Percentiles rank a stretch among this genome's conserved stretches.
Evolutionary conservation across 2,797 vertebrate genomes (phyloP).

Genomic region (Knipowitschia caucasica): DNA sequence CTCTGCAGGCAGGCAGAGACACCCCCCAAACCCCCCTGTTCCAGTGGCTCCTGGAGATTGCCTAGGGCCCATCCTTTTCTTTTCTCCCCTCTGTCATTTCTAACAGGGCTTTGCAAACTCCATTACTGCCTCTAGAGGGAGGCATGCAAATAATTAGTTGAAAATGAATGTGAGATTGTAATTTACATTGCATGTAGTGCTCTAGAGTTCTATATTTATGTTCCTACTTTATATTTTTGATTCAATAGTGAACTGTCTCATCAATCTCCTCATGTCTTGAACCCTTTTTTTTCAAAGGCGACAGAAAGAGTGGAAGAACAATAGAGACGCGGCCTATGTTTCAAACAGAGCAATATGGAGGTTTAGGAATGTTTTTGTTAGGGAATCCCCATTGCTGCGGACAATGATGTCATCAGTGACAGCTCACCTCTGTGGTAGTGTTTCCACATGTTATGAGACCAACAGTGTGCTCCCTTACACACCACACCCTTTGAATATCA

Average conservation of each 20-base stretch:
- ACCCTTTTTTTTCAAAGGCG: conserved; percentile 7
- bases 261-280: conserved; percentile 21
- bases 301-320: conserved; percentile 20
- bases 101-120: conserved; percentile 44
- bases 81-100: conserved; percentile 20
- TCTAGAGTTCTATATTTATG: conserved; percentile 26
- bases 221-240: conserved; percentile 21
- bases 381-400: conserved; percentile 71
- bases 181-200: conserved; percentile 44
- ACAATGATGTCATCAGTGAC: conserved; percentile 61
- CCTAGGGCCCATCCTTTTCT: conserved; percentile 61
- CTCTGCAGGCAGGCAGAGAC: conserved; percentile 34
- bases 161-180: conserved; percentile 54
- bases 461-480: conserved; percentile 40
- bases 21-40: conserved; percentile 75
- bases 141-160: conserved; percentile 46
- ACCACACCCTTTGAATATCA: conserved; percentile 49
- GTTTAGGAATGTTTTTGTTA: conserved; percentile 50
- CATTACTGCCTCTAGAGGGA: conserved; percentile 53
- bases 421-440: conserved; percentile 58
- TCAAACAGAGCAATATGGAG: conserved; percentile 33
- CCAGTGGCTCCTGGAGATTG: conserved; percentile 87
- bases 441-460: conserved; percentile 69
- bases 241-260: conserved; percentile 26
- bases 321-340: conserved; percentile 30